These are phyloP conservation scores for Rhagophthalmus giganteus DNA, from an alignment of 2,888 invertebrate species.

Conservation along the genomic window DNA sequence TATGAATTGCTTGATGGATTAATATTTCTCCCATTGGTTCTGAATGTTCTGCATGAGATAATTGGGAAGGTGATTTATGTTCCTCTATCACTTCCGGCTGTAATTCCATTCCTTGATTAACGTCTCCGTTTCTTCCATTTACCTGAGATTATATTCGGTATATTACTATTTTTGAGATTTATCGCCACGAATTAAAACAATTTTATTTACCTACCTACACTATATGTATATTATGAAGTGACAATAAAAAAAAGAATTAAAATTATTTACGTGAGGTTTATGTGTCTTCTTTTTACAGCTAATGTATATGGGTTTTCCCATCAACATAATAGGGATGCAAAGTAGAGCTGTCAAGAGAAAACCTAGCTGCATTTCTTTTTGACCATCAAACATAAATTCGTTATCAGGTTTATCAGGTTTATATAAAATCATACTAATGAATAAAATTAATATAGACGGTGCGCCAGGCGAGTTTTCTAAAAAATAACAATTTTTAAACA, in stretches of 20 bases:
- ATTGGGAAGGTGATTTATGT: slow-evolving; percentile 51
- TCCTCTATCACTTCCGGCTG: slow-evolving; percentile 55
- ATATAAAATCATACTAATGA: slow-evolving; percentile 98
- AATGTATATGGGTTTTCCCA: slow-evolving; percentile 88
- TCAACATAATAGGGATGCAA: slow-evolving; percentile 92
- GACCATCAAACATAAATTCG: slow-evolving; percentile 71
- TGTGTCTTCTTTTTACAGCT: slow-evolving; percentile 54
- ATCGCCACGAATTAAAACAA: no score
- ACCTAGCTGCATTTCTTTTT: slow-evolving; percentile 74
- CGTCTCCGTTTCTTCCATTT: slow-evolving; percentile 61
- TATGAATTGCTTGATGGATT: slow-evolving; percentile 94
- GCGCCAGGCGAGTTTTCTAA: no score
- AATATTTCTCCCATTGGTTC: slow-evolving; percentile 84
- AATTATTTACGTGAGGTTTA: slow-evolving; percentile 42
- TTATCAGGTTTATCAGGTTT: slow-evolving; percentile 55
- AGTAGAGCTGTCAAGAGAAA: slow-evolving; percentile 79
- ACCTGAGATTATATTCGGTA: no score
- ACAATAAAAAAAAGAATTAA: neutral
- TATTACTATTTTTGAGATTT: no score
- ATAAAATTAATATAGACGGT: slow-evolving; percentile 94
- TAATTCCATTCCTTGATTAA: slow-evolving; percentile 70
- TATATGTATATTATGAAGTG: no score
- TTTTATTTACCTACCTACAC: no score
- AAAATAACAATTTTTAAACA: no score
- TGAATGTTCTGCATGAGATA: slow-evolving; percentile 50